Percentiles rank a stretch among this genome's conserved stretches.
Evolutionary conservation across 1,140 invertebrate genomes (phyloP).

Genomic region (Holcopasites calliopsidis): DNA sequence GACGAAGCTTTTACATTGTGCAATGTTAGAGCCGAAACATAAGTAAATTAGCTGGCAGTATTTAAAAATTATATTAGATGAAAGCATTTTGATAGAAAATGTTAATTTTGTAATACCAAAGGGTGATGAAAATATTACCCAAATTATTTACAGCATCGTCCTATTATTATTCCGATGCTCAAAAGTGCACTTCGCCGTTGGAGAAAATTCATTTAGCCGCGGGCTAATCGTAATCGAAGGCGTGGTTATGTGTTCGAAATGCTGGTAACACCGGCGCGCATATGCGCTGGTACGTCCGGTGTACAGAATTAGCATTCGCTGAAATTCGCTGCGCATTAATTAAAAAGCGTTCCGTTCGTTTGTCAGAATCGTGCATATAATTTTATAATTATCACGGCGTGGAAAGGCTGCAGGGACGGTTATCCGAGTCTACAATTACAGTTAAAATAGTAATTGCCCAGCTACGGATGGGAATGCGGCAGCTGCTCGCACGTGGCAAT

Average conservation of each 20-base stretch:
- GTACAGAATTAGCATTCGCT: conserved; percentile 14
- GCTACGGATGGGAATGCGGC: background rate
- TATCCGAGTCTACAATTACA: background rate
- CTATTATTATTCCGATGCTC: no score
- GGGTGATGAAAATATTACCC: no score
- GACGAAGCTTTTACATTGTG: no score
- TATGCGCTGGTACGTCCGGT: background rate
- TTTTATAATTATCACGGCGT: conserved; percentile 17
- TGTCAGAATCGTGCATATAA: conserved; percentile 8
- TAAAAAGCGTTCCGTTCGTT: conserved; percentile 6
- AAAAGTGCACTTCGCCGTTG: background rate
- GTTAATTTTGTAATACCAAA: no score
- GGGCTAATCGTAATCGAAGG: conserved; percentile 20
- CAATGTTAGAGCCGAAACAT: no score
- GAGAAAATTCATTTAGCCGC: conserved; percentile 17
- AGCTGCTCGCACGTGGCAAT: background rate
- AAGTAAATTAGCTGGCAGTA: no score
- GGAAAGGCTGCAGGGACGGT: background rate
- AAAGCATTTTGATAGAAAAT: no score
- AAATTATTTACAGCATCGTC: no score
- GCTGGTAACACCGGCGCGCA: background rate
- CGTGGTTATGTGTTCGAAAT: conserved; percentile 1
- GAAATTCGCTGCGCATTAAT: conserved; percentile 34
- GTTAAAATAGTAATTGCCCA: background rate
- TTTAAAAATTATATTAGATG: no score